Evolutionary conservation across 2,888 invertebrate species (phyloP), one percentile per base, ranked within the genome.

Genomic region (Lochmaea capreae): DNA sequence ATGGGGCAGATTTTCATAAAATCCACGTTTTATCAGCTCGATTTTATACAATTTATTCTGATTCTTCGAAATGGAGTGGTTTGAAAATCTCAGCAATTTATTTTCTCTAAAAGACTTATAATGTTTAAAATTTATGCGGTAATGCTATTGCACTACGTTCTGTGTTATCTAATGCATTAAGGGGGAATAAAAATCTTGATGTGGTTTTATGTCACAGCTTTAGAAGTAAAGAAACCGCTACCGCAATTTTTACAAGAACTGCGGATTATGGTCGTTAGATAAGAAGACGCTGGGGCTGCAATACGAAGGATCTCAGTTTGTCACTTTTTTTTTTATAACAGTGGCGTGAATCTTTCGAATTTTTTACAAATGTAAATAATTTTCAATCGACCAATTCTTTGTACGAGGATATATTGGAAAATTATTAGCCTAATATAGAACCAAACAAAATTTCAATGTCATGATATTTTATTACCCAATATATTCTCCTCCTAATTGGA

Each of bases 261-360:
- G 33, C 22, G 61, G 61, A 61, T 61, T 61, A 61, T n/a, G 33
- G 39, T 61, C 61, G 39, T 61, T 61, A 61, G 61, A 61, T 61
- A 61, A 61, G 61, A 33, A 39, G 61, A 33, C 42, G 61, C 61
- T 61, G 61, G 39, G 42, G 9, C n/a, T 39, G n/a, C 61, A 5
- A 61, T 33, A 22, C n/a, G 42, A n/a, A 39, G 39, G 33, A n/a
- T 61, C 61, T 26, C 33, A 2, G 14, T 39, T 8, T 39, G n/a
- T 33, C 61, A 33, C 33, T n/a, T 18, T 57, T 57, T 1, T 57
- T 39, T 61, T 61, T 3, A 18, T 33, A 58, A 26, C 26, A 58
- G 26, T 26, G 22, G 26, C 11, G 11, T 26, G 9, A 18, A 22
- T 58, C 11, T 58, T 58, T 58, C 12, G 12, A 14, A 58, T 26